Base-by-base conservation (phyloP, 2,888 invertebrate species). In the Crioceris asparagi region DNA sequence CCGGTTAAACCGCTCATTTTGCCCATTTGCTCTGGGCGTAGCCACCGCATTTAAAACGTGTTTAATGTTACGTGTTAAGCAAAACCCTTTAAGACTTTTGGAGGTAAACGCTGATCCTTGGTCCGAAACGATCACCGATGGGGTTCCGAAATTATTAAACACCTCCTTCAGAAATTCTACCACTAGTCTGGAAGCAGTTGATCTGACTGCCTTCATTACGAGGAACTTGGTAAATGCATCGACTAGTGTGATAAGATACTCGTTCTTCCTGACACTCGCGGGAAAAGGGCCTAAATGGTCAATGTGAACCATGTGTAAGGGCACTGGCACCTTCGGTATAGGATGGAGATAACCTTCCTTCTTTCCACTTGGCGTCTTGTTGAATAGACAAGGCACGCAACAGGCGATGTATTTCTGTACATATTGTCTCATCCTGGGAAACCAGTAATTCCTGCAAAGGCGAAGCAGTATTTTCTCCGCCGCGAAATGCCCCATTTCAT, bases 271-370 rank as follows among this genome's bases (percentile, higher is more conserved):
- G 7, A 44, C 51, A 25, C 52, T 57, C n/a, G 46, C 52, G 3
- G 54, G 49, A 40, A 65, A 66, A 8, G 62, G 64, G 3, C 64
- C 63, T 4, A 66, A 38, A 42, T 66, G 65, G 44, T 67, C 65
- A 1, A 45, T 33, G 36, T 44, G 46, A 16, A 44, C 29, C 2
- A 31, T 39, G 18, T 35, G 6, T 8, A 35, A 26, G 19, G 46
- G 44, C 25, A 11, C 18, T 7, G 16, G 10, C 2, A 32, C 32
- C 38, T 44, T 44, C 8, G 29, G 30, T 17, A 42, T 44, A 23
- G 37, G 39, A 17, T 44, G 36, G 10, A 44, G 17, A 23, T 37
- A 35, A 10, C 37, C 41, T 27, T 40, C 40, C 21, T 43, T 39
- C 29, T 19, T 44, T 29, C 40, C 44, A 16, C 12, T 10, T 18